Percentiles rank a stretch among this genome's conserved stretches.
These are phyloP conservation scores for Bradypodion ventrale DNA, from an alignment of 2,797 vertebrate genomes.

Conservation along the genomic window DNA sequence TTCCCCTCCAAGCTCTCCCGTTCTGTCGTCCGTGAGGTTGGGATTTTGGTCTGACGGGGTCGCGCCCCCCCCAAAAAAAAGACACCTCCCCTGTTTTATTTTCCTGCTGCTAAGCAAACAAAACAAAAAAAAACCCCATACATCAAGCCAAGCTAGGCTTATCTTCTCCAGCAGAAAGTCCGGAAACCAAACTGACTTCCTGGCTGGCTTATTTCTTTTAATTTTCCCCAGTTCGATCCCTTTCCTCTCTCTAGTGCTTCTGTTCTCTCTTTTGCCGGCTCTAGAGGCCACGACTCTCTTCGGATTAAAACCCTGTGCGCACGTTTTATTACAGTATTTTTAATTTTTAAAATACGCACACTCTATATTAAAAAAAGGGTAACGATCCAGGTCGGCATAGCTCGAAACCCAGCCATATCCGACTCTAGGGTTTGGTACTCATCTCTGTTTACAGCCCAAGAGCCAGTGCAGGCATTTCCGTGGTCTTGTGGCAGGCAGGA, in stretches of 20 bases:
- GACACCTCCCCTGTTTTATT: conserved; percentile 23
- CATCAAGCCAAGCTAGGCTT: conserved; percentile 41
- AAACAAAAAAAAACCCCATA: conserved; percentile 31
- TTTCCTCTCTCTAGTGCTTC: not conserved
- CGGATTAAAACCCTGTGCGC: not conserved
- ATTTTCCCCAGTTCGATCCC: not conserved
- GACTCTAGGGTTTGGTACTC: no score
- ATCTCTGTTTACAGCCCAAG: no score
- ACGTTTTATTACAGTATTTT: not conserved
- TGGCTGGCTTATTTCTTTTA: conserved; percentile 30
- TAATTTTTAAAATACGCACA: no score
- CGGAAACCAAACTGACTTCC: conserved; percentile 63
- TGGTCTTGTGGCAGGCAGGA: no score
- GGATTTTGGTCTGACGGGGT: not conserved
- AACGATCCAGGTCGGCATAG: no score
- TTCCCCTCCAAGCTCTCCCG: not conserved
- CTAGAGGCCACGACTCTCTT: no score
- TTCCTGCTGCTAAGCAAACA: not conserved
- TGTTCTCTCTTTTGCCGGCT: not conserved
- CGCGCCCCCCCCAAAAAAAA: no score
- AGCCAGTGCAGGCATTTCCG: no score
- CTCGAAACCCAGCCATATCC: no score
- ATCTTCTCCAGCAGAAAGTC: conserved; percentile 69
- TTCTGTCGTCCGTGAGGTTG: not conserved
- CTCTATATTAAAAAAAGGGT: no score